Base-by-base conservation (phyloP, 1,140 invertebrate species). In the Leptinotarsa texana region DNA sequence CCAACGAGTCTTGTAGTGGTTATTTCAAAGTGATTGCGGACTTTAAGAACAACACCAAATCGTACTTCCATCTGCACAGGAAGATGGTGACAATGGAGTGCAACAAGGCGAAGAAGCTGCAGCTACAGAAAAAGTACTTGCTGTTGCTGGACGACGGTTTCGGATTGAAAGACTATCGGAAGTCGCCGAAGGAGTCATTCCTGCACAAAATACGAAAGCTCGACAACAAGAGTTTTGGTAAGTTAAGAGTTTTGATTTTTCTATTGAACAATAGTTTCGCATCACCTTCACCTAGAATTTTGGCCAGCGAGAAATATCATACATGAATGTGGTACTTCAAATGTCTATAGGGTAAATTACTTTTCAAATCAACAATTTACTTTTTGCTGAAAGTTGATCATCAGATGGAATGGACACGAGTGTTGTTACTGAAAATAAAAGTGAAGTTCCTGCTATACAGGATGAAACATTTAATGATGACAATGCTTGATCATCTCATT, bases 21-120 rank as follows among this genome's bases (percentile, higher is more conserved):
- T 74, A 78, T 18, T 83, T 83, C 71, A 80, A 77, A 66, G 79
- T 84, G 48, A 49, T 78, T n/a, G 33, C 78, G 22, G 63, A 72
- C 21, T 79, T 78, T 67, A 82, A 84, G 70, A 74, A 62, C 57
- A 77, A 73, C 61, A 27, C 67, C 13, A 5, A 51, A 21, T 49
- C 72, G 13, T 57, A 69, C 15, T 74, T 69, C 24, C 33, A 65
- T 22, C 62, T 66, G 13, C 63, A 15, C 18, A 65, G 66, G 3
- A 69, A 63, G 18, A 74, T 69, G 22, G n/a, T 51, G 0, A 62
- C 13, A 48, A 21, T 66, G 57, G 61, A 51, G n/a, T 70, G 69
- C 24, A 51, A 57, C 33, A 80, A 80, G 80, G 83, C 83, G 76
- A 83, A 78, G 77, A 78, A 83, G 66, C 80, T 84, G 33, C 72